These are phyloP conservation scores for Anaspis maculata DNA, from an alignment of 2,888 invertebrate genomes.

Conservation along the genomic window DNA sequence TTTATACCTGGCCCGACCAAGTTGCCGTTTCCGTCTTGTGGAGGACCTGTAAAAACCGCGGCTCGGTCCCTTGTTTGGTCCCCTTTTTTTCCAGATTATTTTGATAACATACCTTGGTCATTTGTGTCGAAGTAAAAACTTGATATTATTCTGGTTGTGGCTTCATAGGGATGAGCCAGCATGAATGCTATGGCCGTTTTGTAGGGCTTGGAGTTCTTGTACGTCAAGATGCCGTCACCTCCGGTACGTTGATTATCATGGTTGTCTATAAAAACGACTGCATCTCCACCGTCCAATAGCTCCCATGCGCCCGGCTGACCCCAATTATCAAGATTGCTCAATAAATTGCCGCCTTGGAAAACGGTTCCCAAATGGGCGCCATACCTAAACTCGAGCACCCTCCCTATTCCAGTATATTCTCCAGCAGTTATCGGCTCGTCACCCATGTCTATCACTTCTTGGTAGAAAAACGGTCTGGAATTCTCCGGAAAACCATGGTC, in stretches of 20 bases:
- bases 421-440: no score
- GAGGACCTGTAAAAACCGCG: no score
- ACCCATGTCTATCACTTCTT: background rate
- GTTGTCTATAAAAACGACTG: background rate
- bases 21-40: no score
- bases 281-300: background rate
- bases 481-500: background rate
- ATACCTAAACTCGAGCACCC: background rate
- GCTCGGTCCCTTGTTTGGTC: no score
- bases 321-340: background rate
- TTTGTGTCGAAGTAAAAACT: no score
- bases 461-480: background rate
- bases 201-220: no score
- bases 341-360: background rate
- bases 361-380: background rate
- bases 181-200: no score
- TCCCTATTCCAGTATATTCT: background rate
- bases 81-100: no score
- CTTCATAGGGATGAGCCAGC: no score
- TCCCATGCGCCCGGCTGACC: background rate
- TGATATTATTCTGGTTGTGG: no score
- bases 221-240: background rate
- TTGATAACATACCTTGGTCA: no score
- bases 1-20: no score
- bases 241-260: background rate